Percentiles rank a stretch among this genome's conserved stretches.
These are phyloP conservation scores for Drosophila nigricruria DNA, from an alignment of 2,888 invertebrate species.

Conservation along the genomic window DNA sequence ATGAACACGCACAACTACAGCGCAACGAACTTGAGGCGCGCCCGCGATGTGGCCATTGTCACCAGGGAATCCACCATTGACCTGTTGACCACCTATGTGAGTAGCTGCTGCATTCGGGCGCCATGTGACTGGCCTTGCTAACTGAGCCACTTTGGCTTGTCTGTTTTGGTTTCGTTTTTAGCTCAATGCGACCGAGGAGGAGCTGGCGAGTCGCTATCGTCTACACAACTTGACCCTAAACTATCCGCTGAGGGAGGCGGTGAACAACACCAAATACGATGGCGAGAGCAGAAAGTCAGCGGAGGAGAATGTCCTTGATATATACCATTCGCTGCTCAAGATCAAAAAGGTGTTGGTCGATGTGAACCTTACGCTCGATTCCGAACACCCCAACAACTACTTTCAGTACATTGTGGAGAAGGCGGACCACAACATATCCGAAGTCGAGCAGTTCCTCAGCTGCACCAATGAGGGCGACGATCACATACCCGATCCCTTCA, in stretches of 20 bases:
- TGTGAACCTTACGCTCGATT: fast-evolving
- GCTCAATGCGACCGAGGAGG: not conserved
- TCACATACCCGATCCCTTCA: not conserved
- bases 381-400: fast-evolving
- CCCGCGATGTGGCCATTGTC: not conserved
- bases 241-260: conserved; percentile 35
- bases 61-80: not conserved
- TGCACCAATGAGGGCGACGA: not conserved
- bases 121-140: not conserved
- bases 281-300: not conserved
- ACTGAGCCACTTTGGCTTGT: not conserved
- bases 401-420: not conserved
- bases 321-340: conserved; percentile 53
- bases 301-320: conserved; percentile 49
- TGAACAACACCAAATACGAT: not conserved
- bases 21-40: not conserved
- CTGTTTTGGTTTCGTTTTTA: not conserved
- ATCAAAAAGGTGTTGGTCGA: conserved; percentile 25
- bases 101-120: not conserved
- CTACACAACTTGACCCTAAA: not conserved
- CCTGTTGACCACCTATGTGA: not conserved
- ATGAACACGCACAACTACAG: not conserved
- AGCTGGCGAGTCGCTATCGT: not conserved
- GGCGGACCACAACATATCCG: conserved; percentile 9
- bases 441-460: not conserved